phyloP scores from a whole-genome alignment of 2,888 invertebrate genomes.

The Byasa hedistus region DNA sequence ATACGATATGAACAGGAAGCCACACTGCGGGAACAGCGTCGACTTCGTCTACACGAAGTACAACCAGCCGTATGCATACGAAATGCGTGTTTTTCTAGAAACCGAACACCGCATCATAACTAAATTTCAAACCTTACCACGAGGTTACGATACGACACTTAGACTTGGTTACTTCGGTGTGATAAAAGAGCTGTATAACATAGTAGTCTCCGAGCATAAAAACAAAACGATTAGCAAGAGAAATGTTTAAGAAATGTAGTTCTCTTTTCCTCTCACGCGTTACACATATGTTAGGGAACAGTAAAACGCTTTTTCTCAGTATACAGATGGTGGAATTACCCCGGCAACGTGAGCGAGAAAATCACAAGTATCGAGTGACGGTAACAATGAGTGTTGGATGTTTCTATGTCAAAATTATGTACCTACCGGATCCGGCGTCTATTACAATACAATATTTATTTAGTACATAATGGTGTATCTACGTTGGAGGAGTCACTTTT shows the following conservation, averaged over 20 bases:
- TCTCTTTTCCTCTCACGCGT: slow-evolving; percentile 20
- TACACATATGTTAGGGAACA: slow-evolving; percentile 1
- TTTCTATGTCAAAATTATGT: slow-evolving; percentile 64
- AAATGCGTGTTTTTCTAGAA: slow-evolving; percentile 66
- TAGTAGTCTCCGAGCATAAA: slow-evolving; percentile 48
- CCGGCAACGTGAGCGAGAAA: neutral
- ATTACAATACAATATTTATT: slow-evolving; percentile 75
- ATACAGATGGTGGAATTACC: neutral
- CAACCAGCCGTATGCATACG: slow-evolving; percentile 51
- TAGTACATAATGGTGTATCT: slow-evolving; percentile 77
- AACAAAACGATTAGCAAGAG: slow-evolving; percentile 39
- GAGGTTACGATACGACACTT: slow-evolving; percentile 53
- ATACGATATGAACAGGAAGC: slow-evolving; percentile 48
- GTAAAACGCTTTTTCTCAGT: slow-evolving; percentile 13
- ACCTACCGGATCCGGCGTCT: slow-evolving; percentile 57
- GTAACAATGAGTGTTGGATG: slow-evolving; percentile 48
- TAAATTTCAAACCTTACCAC: slow-evolving; percentile 60
- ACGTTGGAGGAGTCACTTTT: slow-evolving; percentile 79
- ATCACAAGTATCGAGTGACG: neutral
- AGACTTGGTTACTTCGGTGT: slow-evolving; percentile 61
- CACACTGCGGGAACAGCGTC: slow-evolving; percentile 65
- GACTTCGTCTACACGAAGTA: slow-evolving; percentile 54
- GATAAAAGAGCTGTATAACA: slow-evolving; percentile 59
- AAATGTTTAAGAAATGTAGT: slow-evolving; percentile 25
- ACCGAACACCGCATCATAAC: slow-evolving; percentile 49